phyloP scores from a whole-genome alignment of 1,140 invertebrate species.

The Cheumatopsyche charites region DNA sequence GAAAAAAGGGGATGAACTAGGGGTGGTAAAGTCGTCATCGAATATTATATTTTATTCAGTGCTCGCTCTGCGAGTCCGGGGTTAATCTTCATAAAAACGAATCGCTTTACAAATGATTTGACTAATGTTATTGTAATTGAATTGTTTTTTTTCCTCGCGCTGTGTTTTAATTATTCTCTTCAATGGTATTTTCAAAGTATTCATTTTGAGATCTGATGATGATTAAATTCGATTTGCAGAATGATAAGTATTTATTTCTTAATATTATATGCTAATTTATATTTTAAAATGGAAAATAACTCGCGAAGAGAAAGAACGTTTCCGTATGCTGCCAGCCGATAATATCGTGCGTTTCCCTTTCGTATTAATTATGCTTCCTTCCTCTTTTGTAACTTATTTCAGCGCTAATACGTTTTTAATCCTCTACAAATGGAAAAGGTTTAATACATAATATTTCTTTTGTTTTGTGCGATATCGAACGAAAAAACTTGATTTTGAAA shows the following conservation, averaged over 20 bases:
- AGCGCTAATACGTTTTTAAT: slow-evolving; percentile 15
- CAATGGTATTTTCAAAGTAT: not conserved
- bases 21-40: not conserved
- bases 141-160: not conserved
- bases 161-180: not conserved
- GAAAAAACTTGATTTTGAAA: not conserved
- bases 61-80: slow-evolving; percentile 17
- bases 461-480: not conserved
- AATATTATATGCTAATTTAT: not conserved
- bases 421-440: slow-evolving; percentile 9
- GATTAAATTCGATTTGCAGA: not conserved
- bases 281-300: not conserved
- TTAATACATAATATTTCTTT: slow-evolving; percentile 12
- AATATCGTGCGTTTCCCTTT: slow-evolving; percentile 17
- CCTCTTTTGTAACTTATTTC: slow-evolving; percentile 13
- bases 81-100: slow-evolving; percentile 18
- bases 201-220: not conserved
- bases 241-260: not conserved
- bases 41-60: slow-evolving; percentile 18
- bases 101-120: not conserved
- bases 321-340: not conserved
- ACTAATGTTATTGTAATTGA: slow-evolving; percentile 20
- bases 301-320: not conserved
- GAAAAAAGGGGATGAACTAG: not conserved
- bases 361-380: slow-evolving; percentile 20